Percentiles rank a stretch among this genome's conserved stretches.
These are phyloP conservation scores for Loxodonta africana DNA, from an alignment of 2,113 vertebrate species.

Conservation along the genomic window DNA sequence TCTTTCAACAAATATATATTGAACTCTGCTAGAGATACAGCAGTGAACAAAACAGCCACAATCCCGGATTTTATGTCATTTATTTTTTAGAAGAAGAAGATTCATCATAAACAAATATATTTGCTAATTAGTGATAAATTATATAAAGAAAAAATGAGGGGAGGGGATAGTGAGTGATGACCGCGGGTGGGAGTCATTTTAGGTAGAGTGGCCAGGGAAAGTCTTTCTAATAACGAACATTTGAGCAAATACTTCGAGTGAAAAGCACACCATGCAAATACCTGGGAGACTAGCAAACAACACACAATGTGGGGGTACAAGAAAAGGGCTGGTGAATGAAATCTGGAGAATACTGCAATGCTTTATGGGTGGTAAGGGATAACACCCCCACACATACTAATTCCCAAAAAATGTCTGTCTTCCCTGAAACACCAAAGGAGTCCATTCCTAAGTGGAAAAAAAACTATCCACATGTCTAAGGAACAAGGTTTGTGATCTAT, in stretches of 20 bases:
- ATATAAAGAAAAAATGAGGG: neutral
- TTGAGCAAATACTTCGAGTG: neutral
- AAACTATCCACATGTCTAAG: neutral
- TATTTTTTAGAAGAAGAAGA: neutral
- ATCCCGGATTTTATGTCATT: neutral
- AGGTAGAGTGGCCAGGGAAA: neutral
- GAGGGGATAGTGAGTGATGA: neutral
- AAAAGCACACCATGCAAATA: neutral
- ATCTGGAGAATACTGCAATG: neutral
- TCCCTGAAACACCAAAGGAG: conserved; percentile 17
- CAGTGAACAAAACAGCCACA: neutral
- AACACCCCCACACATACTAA: neutral
- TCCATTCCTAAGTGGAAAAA: neutral
- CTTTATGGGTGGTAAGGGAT: neutral
- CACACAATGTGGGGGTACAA: neutral
- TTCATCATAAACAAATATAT: neutral
- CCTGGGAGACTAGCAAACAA: neutral
- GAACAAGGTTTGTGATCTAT: neutral
- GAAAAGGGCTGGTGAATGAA: neutral
- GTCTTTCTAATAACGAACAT: neutral
- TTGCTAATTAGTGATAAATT: conserved; percentile 5
- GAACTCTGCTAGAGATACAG: neutral
- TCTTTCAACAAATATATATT: conserved; percentile 7
- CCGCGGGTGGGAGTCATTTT: neutral
- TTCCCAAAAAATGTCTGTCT: neutral